Conservation (phyloP, 53 echinoderm and acorn worm species). For the Astropecten irregularis region DNA sequence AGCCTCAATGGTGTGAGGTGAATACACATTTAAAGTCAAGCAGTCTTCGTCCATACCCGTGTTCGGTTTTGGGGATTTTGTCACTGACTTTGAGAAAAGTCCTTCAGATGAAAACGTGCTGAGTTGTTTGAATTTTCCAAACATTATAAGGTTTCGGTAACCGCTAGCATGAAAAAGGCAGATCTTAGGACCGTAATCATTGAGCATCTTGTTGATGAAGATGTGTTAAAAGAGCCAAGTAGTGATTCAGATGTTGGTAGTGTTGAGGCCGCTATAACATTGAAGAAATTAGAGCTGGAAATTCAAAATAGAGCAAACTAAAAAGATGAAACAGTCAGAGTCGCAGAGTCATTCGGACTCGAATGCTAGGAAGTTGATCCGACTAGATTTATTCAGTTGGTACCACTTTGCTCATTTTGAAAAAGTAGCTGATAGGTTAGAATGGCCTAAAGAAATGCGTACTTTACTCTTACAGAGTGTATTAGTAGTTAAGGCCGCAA, state of each 20-base stretch:
- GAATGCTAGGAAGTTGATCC: conserved; percentile 22
- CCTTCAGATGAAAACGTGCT: not conserved
- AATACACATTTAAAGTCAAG: no score
- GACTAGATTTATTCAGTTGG: conserved; percentile 26
- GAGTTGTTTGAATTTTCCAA: not conserved
- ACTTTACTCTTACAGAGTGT: no score
- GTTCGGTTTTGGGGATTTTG: not conserved
- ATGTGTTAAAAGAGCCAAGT: not conserved
- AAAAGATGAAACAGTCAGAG: not conserved
- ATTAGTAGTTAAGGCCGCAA: conserved; percentile 39
- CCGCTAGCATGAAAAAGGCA: conserved; percentile 4
- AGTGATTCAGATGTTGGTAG: not conserved
- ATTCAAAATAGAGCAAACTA: no score
- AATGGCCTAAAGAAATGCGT: conserved; percentile 42
- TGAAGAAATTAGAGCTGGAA: conserved; percentile 18
- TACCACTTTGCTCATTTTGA: conserved; percentile 57
- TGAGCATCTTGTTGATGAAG: conserved; percentile 1
- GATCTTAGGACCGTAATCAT: not conserved
- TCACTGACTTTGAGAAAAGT: not conserved
- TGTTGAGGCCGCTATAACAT: not conserved
- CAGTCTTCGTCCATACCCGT: no score
- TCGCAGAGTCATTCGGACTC: not conserved
- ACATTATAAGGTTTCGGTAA: not conserved
- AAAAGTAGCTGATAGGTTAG: conserved; percentile 39
- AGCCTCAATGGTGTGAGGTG: no score